Conservation (phyloP, 2,797 vertebrate genomes). For the Amazona finschi region DNA sequence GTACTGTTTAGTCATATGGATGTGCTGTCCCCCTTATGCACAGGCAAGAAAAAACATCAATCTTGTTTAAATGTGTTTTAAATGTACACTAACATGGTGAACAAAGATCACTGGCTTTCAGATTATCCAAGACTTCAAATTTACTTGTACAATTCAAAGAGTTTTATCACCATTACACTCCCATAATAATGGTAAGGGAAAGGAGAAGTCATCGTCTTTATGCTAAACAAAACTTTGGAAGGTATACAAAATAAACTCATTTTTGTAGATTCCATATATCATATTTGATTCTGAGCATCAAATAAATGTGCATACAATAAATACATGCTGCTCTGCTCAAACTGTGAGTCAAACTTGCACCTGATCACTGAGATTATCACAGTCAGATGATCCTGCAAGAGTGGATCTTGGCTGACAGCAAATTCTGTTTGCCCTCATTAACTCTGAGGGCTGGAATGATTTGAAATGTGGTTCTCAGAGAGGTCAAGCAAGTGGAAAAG, state of each 20-base stretch:
- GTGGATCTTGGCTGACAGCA: neutral
- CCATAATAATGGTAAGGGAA: neutral
- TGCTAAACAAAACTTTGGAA: neutral
- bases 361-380: neutral
- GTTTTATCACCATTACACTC: neutral
- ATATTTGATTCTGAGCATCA: neutral
- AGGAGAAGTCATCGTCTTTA: neutral
- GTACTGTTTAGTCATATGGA: neutral
- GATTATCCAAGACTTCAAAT: neutral
- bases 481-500: neutral
- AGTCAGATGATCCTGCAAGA: neutral
- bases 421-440: neutral
- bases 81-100: neutral
- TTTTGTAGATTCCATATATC: neutral
- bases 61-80: neutral
- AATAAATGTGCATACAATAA: neutral
- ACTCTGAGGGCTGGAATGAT: neutral
- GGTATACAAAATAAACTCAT: neutral
- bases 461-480: neutral
- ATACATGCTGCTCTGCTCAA: neutral
- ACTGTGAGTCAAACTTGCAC: neutral
- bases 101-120: neutral
- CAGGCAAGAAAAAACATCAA: neutral
- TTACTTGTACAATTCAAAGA: neutral
- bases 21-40: neutral